phyloP scores from a whole-genome alignment of 2,797 vertebrate species.

The Mus spretus region DNA sequence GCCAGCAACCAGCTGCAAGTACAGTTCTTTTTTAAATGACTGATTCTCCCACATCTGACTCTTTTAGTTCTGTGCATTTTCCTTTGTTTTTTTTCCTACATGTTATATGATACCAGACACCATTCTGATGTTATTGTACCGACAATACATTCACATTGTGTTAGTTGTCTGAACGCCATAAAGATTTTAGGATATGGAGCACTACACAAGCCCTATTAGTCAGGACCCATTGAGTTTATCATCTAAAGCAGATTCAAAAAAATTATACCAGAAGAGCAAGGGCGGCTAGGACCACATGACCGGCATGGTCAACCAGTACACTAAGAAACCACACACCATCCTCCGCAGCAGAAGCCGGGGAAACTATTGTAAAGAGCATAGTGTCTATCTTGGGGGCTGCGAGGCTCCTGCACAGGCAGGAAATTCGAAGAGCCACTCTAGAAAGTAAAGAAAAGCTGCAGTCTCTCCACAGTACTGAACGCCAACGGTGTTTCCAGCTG shows the following conservation, averaged over 20 bases:
- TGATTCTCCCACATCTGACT: background rate
- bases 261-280: background rate
- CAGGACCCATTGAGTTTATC: background rate
- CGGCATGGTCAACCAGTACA: background rate
- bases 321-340: background rate
- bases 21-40: slow-evolving; percentile 64
- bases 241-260: slow-evolving; percentile 28
- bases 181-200: background rate
- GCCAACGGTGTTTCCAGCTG: background rate
- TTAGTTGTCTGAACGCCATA: background rate
- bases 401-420: background rate
- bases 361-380: background rate
- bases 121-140: background rate
- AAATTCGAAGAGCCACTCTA: background rate
- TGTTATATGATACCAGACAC: slow-evolving; percentile 41
- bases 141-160: background rate
- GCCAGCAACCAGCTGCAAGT: slow-evolving; percentile 14
- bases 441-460: background rate
- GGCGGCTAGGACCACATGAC: background rate
- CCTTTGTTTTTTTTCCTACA: background rate
- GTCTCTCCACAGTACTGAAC: background rate
- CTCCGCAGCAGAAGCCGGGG: background rate
- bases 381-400: background rate
- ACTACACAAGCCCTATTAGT: background rate
- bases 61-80: slow-evolving; percentile 11